Evolutionary conservation across 2,888 invertebrate species (phyloP).

Genomic region (Andrena praecox): DNA sequence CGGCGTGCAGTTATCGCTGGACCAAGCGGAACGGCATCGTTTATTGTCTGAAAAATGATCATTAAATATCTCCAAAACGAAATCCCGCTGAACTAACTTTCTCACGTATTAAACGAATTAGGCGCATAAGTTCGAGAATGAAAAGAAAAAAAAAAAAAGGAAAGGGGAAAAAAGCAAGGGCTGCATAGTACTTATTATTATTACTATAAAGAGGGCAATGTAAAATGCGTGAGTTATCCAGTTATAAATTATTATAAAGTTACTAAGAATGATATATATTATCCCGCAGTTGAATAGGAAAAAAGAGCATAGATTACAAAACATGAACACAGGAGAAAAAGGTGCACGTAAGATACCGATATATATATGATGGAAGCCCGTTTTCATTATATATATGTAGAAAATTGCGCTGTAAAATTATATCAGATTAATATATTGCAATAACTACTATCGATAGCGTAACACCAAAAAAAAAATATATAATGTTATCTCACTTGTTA

Average conservation of each 20-base stretch:
- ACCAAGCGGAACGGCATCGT: constrained; percentile 67
- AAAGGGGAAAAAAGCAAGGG: constrained; percentile 57
- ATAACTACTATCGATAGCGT: constrained; percentile 46
- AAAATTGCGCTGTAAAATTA: constrained; percentile 52
- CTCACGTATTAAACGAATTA: constrained; percentile 66
- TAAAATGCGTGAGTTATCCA: constrained; percentile 64
- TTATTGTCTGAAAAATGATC: constrained; percentile 57
- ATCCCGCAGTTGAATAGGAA: constrained; percentile 52
- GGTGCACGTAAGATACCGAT: constrained; percentile 49
- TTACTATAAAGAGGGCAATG: constrained; percentile 64
- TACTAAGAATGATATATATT: constrained; percentile 60
- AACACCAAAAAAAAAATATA: constrained; percentile 44
- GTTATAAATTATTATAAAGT: constrained; percentile 69
- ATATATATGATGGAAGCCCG: constrained; percentile 55
- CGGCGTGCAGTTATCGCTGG: constrained; percentile 62
- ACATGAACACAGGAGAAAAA: constrained; percentile 31
- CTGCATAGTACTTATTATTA: constrained; percentile 69
- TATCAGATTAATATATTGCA: constrained; percentile 57
- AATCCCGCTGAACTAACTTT: constrained; percentile 62
- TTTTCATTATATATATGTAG: constrained; percentile 54
- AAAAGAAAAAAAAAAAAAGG: constrained; percentile 46
- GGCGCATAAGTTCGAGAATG: constrained; percentile 50
- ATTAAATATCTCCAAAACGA: constrained; percentile 55
- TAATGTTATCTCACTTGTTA: constrained; percentile 54
- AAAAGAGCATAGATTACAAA: constrained; percentile 40